Percentiles rank a stretch among this genome's conserved stretches.
Evolutionary conservation across 2,797 vertebrate species (phyloP).

Genomic region (Emys orbicularis): DNA sequence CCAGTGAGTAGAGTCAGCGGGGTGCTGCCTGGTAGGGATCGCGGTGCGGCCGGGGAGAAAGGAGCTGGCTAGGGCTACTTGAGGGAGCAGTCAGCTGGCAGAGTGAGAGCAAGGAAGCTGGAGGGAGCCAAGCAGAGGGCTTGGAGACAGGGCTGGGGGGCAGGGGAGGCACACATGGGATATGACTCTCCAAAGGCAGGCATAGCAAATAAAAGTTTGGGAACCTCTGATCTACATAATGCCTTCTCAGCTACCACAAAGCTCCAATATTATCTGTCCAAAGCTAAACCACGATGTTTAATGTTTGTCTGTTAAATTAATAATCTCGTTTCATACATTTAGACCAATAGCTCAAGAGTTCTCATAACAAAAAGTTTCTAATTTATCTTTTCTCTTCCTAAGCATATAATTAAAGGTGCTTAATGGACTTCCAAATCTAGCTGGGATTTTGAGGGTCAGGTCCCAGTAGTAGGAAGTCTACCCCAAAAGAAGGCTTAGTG

Average conservation of each 20-base stretch:
- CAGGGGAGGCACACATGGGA: background rate
- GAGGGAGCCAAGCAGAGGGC: background rate
- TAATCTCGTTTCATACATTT: background rate
- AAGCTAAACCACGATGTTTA: background rate
- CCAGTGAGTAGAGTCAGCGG: background rate
- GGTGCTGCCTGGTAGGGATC: background rate
- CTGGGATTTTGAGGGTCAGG: background rate
- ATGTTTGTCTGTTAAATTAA: background rate
- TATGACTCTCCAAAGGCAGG: background rate
- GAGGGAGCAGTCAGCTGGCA: background rate
- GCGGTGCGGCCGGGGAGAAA: background rate
- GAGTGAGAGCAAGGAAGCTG: background rate
- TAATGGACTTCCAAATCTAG: background rate
- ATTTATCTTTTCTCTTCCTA: background rate
- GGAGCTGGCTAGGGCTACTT: background rate
- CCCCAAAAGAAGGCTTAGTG: background rate
- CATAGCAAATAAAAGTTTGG: background rate
- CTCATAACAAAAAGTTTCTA: background rate
- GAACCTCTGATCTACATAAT: background rate
- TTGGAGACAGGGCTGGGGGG: background rate
- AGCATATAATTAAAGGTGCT: background rate
- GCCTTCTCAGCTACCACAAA: background rate
- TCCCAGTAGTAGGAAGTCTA: background rate
- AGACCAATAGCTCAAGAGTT: background rate
- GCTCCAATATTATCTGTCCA: background rate